Percentiles rank a stretch among this genome's conserved stretches.
These are phyloP conservation scores for Cheirogaleus medius DNA, from an alignment of 2,113 vertebrate species.

Conservation along the genomic window DNA sequence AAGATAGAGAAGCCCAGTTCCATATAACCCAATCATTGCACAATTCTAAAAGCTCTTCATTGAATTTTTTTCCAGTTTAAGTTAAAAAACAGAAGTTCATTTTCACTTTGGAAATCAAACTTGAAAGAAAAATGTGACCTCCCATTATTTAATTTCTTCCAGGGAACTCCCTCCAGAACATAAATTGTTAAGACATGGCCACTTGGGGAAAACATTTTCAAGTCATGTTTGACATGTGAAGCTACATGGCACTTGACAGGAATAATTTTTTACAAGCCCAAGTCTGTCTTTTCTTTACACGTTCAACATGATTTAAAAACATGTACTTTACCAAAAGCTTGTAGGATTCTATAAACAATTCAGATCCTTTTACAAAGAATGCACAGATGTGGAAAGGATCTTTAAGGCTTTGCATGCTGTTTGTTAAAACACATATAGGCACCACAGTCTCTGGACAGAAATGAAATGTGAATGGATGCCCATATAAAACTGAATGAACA, in stretches of 20 bases:
- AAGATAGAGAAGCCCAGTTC: slow-evolving; percentile 3
- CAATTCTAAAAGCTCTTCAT: slow-evolving; percentile 2
- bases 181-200: slow-evolving; percentile 64
- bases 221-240: slow-evolving; percentile 59
- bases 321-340: slow-evolving; percentile 45
- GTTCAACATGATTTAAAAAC: slow-evolving; percentile 54
- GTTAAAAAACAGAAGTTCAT: slow-evolving; percentile 70
- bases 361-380: slow-evolving; percentile 46
- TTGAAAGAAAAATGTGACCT: slow-evolving; percentile 75
- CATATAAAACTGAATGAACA: not conserved
- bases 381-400: not conserved
- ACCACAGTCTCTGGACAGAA: not conserved
- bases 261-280: slow-evolving; percentile 65
- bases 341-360: slow-evolving; percentile 50
- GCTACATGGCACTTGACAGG: slow-evolving; percentile 63
- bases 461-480: not conserved
- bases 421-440: not conserved
- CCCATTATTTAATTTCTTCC: slow-evolving; percentile 62
- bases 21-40: not conserved
- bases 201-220: slow-evolving; percentile 63
- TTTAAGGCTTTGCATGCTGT: not conserved
- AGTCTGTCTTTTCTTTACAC: slow-evolving; percentile 49
- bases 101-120: slow-evolving; percentile 67
- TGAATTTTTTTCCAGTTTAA: slow-evolving; percentile 37
- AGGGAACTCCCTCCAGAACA: slow-evolving; percentile 59